Percentiles rank a stretch among this genome's conserved stretches.
phyloP scores from a whole-genome alignment of 2,888 invertebrate species.

The Pollenia labialis region DNA sequence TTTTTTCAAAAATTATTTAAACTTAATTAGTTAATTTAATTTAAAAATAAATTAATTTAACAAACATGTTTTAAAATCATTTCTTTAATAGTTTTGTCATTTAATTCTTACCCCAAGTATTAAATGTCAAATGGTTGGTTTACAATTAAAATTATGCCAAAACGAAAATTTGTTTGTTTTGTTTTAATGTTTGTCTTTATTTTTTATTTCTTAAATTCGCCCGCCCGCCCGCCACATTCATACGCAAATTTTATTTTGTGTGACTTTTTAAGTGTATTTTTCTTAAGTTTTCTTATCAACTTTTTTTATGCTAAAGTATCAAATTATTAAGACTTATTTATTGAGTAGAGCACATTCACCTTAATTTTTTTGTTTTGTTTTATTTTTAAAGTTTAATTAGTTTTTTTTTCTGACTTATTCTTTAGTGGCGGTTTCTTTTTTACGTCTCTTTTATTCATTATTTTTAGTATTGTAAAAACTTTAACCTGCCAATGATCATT shows the following conservation, averaged over 20 bases:
- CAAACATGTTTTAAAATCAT: no score
- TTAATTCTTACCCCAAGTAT: slow-evolving; percentile 33
- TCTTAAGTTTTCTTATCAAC: slow-evolving; percentile 46
- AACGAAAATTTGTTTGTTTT: slow-evolving; percentile 3
- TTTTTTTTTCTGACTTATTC: neutral
- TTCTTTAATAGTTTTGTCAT: neutral
- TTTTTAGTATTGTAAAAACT: neutral
- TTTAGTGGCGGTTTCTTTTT: slow-evolving; percentile 14
- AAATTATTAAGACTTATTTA: slow-evolving; percentile 53
- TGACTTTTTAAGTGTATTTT: slow-evolving; percentile 65
- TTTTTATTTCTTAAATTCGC: neutral
- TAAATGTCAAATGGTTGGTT: slow-evolving; percentile 49
- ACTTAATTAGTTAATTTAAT: slow-evolving; percentile 11
- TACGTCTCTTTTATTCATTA: neutral
- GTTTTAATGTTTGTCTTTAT: neutral
- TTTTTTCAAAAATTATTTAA: slow-evolving; percentile 7
- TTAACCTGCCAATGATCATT: neutral
- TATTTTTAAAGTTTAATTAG: slow-evolving; percentile 22
- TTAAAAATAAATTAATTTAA: neutral
- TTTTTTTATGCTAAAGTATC: slow-evolving; percentile 33
- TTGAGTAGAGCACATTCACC: slow-evolving; percentile 39
- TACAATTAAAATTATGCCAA: slow-evolving; percentile 33
- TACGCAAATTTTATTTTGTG: slow-evolving; percentile 56
- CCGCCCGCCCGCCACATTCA: neutral
- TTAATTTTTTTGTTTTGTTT: slow-evolving; percentile 16